Evolutionary conservation across 2,113 vertebrate genomes (phyloP).

Genomic region (Campylorhamphus procurvoides): DNA sequence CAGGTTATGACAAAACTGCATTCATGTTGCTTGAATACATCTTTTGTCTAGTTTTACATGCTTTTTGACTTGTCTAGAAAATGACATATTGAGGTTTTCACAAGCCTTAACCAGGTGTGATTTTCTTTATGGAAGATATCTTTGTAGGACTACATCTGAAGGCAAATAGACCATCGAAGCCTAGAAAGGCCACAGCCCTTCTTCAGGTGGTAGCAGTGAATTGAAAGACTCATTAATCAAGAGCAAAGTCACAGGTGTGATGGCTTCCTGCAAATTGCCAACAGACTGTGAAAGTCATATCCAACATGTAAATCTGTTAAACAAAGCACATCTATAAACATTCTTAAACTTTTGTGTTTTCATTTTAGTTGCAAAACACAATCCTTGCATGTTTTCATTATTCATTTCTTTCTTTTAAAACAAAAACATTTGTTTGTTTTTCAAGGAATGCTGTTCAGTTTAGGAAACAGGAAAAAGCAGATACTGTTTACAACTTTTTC

Average conservation of each 20-base stretch:
- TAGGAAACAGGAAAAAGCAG: background rate
- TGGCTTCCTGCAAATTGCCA: conserved; percentile 90
- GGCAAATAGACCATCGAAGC: conserved; percentile 90
- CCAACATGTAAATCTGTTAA: conserved; percentile 85
- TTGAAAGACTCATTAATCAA: conserved; percentile 99
- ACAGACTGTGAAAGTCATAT: conserved; percentile 99
- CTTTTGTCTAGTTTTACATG: conserved; percentile 90
- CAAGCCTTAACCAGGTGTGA: conserved; percentile 89
- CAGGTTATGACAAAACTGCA: conserved; percentile 83
- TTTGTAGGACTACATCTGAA: conserved; percentile 83
- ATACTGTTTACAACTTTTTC: background rate
- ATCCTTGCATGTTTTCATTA: background rate
- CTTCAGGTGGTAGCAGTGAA: conserved; percentile 87
- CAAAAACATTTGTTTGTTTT: background rate
- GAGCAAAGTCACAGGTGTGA: conserved; percentile 94
- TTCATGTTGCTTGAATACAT: conserved; percentile 89
- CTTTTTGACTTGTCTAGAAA: conserved; percentile 84
- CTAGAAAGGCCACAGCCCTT: conserved; percentile 89
- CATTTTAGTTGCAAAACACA: background rate
- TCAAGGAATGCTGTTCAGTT: background rate
- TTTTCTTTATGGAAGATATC: conserved; percentile 79
- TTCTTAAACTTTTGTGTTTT: conserved; percentile 61
- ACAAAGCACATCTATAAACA: conserved; percentile 76
- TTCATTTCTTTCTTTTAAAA: background rate
- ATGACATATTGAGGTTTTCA: conserved; percentile 93